Evolutionary conservation across 2,797 vertebrate species (phyloP).

Genomic region (Chaenodraco wilsoni): DNA sequence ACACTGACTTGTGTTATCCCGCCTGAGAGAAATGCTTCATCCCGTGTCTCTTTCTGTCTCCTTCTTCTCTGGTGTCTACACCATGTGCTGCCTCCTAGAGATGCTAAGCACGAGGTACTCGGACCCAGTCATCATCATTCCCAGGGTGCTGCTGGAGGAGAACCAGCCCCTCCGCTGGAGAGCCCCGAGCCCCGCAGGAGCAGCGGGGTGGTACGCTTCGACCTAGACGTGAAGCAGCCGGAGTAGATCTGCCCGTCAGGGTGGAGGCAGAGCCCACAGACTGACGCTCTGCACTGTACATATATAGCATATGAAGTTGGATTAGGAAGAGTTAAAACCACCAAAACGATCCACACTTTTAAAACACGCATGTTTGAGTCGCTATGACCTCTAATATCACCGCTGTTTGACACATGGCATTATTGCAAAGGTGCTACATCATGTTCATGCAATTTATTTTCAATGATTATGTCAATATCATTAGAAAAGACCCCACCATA

Average conservation of each 20-base stretch:
- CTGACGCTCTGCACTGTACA: slow-evolving; percentile 73
- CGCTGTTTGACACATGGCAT: slow-evolving; percentile 65
- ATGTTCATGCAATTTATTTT: slow-evolving; percentile 68
- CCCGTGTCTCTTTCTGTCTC: slow-evolving; percentile 70
- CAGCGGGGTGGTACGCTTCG: slow-evolving; percentile 81
- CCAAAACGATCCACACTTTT: slow-evolving; percentile 26
- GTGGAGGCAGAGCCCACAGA: slow-evolving; percentile 39
- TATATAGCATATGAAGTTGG: slow-evolving; percentile 68
- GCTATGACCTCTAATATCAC: slow-evolving; percentile 46
- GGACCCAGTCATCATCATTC: slow-evolving; percentile 85
- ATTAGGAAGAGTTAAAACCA: slow-evolving; percentile 45
- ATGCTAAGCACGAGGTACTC: slow-evolving; percentile 81
- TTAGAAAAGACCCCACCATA: slow-evolving; percentile 70
- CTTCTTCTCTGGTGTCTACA: slow-evolving; percentile 69
- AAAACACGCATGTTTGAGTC: slow-evolving; percentile 70
- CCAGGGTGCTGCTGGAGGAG: slow-evolving; percentile 86
- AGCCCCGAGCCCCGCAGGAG: slow-evolving; percentile 75
- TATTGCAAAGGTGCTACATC: slow-evolving; percentile 83
- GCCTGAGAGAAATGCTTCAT: slow-evolving; percentile 71
- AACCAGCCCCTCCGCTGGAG: slow-evolving; percentile 78
- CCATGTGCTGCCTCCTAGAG: slow-evolving; percentile 82
- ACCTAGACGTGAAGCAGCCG: slow-evolving; percentile 81
- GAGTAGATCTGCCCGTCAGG: slow-evolving; percentile 59
- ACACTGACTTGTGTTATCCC: slow-evolving; percentile 47
- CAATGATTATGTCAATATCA: slow-evolving; percentile 45